A percentile compares a stretch with the other conserved stretches of the same genome.
Conservation (phyloP, 2,797 vertebrate genomes). For the Lepidocolaptes lacrymiger region DNA sequence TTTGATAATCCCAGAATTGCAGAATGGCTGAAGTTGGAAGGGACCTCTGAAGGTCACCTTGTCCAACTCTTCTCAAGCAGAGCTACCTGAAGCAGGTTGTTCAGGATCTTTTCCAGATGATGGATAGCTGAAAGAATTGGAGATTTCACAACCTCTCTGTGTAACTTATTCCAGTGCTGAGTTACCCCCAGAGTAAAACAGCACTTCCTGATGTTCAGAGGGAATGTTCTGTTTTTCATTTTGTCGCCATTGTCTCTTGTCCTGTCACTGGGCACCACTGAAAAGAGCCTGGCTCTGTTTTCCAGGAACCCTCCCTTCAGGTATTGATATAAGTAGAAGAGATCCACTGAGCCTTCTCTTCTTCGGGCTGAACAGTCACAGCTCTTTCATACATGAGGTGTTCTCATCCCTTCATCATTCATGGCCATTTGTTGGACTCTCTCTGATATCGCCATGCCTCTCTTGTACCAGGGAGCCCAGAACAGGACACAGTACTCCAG, state of each 20-base stretch:
- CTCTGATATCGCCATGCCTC: neutral
- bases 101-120: neutral
- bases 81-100: neutral
- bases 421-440: neutral
- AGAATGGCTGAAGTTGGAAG: neutral
- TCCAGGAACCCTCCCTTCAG: neutral
- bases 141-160: neutral
- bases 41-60: neutral
- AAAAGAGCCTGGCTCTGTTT: neutral
- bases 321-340: neutral
- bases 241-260: neutral
- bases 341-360: neutral
- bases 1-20: neutral
- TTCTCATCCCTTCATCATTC: neutral
- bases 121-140: neutral
- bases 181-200: neutral
- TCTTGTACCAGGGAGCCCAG: neutral
- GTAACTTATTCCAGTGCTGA: neutral
- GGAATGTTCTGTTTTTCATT: neutral
- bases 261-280: neutral
- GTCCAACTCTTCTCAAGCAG: neutral
- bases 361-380: neutral
- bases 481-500: neutral
- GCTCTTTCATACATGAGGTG: neutral
- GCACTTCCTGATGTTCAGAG: neutral